Percentiles rank a stretch among this genome's conserved stretches.
These are phyloP conservation scores for Octopus sinensis DNA, from an alignment of 1,140 invertebrate species.

Conservation along the genomic window DNA sequence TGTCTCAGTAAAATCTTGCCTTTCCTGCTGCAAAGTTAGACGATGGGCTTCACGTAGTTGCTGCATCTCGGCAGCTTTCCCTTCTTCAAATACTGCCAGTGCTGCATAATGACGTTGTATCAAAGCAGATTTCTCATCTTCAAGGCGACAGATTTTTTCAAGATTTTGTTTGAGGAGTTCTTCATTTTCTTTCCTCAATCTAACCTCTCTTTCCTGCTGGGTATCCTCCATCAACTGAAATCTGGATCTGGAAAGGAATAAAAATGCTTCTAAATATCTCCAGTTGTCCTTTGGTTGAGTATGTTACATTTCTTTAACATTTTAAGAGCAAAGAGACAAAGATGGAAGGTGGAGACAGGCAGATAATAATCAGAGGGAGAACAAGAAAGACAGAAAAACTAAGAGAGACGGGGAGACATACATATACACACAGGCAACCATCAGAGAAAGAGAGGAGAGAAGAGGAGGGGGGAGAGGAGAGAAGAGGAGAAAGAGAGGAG, in stretches of 20 bases:
- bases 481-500: no score
- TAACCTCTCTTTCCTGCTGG: constrained; percentile 39
- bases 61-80: constrained; percentile 38
- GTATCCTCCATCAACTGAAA: constrained; percentile 45
- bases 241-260: constrained; percentile 30
- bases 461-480: no score
- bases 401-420: no score
- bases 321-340: no score
- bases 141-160: constrained; percentile 36
- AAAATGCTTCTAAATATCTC: no score
- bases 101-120: constrained; percentile 31
- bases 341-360: background rate
- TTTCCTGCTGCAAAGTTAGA: constrained; percentile 32
- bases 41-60: constrained; percentile 43
- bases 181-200: constrained; percentile 40
- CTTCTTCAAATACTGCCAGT: constrained; percentile 38
- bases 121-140: constrained; percentile 42
- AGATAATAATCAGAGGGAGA: no score
- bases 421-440: no score
- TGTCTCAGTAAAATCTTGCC: constrained; percentile 43
- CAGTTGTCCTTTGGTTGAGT: no score
- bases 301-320: no score
- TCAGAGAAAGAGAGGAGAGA: no score
- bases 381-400: no score
- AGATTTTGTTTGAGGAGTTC: constrained; percentile 39